A percentile compares a stretch with the other conserved stretches of the same genome.
Evolutionary conservation across 2,888 invertebrate genomes (phyloP).

Genomic region (Drosophila eohydei): DNA sequence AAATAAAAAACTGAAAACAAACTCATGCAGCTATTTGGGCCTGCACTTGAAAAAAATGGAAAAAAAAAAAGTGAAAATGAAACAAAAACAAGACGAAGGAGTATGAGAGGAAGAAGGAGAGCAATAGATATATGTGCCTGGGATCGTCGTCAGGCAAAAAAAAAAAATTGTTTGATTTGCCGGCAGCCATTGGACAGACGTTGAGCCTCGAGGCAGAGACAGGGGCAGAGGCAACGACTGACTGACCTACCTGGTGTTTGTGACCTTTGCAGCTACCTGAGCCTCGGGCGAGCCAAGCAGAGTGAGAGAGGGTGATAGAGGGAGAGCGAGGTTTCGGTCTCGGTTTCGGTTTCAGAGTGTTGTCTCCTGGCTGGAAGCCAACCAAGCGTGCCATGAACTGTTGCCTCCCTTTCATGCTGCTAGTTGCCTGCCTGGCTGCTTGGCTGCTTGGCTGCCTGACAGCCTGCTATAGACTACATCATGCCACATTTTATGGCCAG

Average conservation of each 20-base stretch:
- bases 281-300: not conserved
- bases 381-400: constrained; percentile 52
- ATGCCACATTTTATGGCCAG: constrained; percentile 35
- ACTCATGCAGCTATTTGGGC: constrained; percentile 35
- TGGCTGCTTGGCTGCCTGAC: constrained; percentile 8
- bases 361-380: constrained; percentile 47
- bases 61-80: constrained; percentile 18
- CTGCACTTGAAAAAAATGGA: constrained; percentile 50
- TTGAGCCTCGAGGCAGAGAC: constrained; percentile 26
- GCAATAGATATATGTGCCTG: constrained; percentile 6
- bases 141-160: constrained; percentile 23
- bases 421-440: constrained; percentile 7
- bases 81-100: constrained; percentile 4
- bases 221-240: constrained; percentile 21
- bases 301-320: not conserved
- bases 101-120: not conserved
- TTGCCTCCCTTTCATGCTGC: constrained; percentile 9
- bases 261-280: constrained; percentile 50
- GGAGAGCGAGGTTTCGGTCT: not conserved
- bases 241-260: constrained; percentile 48
- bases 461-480: constrained; percentile 24
- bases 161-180: constrained; percentile 40
- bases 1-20: constrained; percentile 16
- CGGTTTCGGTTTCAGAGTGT: constrained; percentile 30
- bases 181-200: constrained; percentile 48